Evolutionary conservation across 2,113 vertebrate species (phyloP).

Genomic region (Glaucomys volans): DNA sequence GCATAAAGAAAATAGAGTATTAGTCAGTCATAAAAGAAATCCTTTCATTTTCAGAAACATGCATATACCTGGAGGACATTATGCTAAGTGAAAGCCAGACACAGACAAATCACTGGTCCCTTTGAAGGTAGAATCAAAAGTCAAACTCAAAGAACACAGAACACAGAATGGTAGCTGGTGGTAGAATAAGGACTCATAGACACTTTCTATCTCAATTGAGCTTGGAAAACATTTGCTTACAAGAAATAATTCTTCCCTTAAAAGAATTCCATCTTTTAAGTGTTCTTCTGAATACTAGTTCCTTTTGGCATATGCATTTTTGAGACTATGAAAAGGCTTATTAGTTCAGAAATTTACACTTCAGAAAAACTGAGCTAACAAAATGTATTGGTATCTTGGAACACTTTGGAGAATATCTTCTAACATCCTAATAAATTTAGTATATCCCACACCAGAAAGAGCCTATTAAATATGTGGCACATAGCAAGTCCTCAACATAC

Average conservation of each 20-base stretch:
- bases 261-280: not conserved
- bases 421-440: not conserved
- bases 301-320: not conserved
- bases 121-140: too few relatives aligned
- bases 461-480: not conserved
- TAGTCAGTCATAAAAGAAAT: too few relatives aligned
- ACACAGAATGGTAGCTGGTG: too few relatives aligned
- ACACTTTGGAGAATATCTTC: not conserved
- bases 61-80: too few relatives aligned
- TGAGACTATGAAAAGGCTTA: not conserved
- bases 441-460: not conserved
- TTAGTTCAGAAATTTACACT: constrained; percentile 15
- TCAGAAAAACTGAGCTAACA: not conserved
- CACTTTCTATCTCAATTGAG: not conserved
- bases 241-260: constrained; percentile 37
- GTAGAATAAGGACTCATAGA: not conserved
- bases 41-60: too few relatives aligned
- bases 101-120: too few relatives aligned
- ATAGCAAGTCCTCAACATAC: not conserved
- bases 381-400: not conserved
- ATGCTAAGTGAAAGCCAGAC: too few relatives aligned
- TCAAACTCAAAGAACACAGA: too few relatives aligned
- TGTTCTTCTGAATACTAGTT: not conserved
- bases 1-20: too few relatives aligned
- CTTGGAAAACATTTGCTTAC: not conserved